Conservation (phyloP, 1,140 invertebrate species). For the Solen grandis region DNA sequence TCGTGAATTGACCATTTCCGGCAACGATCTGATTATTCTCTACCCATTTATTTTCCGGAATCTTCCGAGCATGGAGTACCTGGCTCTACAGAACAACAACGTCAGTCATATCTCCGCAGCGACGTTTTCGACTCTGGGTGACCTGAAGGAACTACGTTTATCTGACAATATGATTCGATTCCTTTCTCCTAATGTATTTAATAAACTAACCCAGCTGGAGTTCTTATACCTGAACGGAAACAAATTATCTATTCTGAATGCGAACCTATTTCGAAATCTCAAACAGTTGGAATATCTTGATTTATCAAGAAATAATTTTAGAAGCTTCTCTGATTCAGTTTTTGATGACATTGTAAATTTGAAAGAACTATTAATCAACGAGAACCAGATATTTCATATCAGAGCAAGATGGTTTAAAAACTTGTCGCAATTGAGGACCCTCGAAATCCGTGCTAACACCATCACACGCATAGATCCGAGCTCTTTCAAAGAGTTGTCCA, state of each 20-base stretch:
- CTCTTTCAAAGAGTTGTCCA: constrained; percentile 30
- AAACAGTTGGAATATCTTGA: constrained; percentile 47
- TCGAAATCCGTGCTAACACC: constrained; percentile 49
- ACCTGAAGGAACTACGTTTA: constrained; percentile 50
- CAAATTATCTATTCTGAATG: constrained; percentile 23
- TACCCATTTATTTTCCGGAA: constrained; percentile 43
- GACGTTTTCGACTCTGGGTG: constrained; percentile 19
- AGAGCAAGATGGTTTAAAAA: constrained; percentile 55
- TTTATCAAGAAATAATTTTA: constrained; percentile 58
- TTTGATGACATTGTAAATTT: constrained; percentile 46
- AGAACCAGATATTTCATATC: constrained; percentile 51
- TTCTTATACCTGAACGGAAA: constrained; percentile 55
- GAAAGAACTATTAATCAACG: constrained; percentile 44
- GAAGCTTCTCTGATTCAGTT: constrained; percentile 37
- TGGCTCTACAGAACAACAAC: constrained; percentile 58
- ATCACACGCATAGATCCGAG: constrained; percentile 45
- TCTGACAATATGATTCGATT: constrained; percentile 50
- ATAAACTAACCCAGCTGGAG: constrained; percentile 16
- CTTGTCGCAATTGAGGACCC: constrained; percentile 29
- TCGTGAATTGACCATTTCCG: constrained; percentile 48
- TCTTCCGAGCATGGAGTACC: constrained; percentile 31
- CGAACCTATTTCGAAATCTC: constrained; percentile 13
- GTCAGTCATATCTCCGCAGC: constrained; percentile 50
- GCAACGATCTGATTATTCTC: constrained; percentile 49
- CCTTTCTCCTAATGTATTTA: constrained; percentile 40